Percentiles rank a stretch among this genome's conserved stretches.
phyloP scores from a whole-genome alignment of 2,797 vertebrate genomes.

The Microctenopoma steveboyesi region DNA sequence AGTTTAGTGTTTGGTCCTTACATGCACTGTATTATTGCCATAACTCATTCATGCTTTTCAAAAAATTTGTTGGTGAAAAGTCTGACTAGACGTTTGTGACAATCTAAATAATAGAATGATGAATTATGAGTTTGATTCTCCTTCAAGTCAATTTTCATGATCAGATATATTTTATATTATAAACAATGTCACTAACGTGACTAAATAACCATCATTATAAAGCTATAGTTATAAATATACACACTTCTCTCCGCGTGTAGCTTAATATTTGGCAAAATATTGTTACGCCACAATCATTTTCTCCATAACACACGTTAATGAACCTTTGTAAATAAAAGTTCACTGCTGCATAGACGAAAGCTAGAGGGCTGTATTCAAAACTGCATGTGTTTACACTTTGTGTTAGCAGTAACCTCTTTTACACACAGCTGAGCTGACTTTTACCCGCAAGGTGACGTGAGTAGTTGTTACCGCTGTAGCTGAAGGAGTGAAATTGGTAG shows the following conservation, averaged over 20 bases:
- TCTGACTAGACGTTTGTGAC: too few species aligned
- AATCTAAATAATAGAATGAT: too few species aligned
- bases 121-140: too few species aligned
- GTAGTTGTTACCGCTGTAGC: background rate
- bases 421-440: background rate
- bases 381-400: slow-evolving; percentile 1
- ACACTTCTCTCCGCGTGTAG: too few species aligned
- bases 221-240: too few species aligned
- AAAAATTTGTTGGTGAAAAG: too few species aligned
- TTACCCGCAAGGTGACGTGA: background rate
- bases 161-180: too few species aligned
- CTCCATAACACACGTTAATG: background rate
- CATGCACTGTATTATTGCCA: background rate
- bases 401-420: background rate
- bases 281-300: too few species aligned
- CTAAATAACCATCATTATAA: too few species aligned
- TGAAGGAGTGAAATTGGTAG: background rate
- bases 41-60: background rate
- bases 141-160: too few species aligned
- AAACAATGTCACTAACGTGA: too few species aligned
- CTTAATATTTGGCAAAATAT: too few species aligned
- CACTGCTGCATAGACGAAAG: background rate
- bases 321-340: background rate
- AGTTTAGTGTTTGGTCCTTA: background rate
- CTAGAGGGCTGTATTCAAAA: background rate